Conservation (phyloP, 2,888 invertebrate genomes). For the Drosophila austrosaltans region DNA sequence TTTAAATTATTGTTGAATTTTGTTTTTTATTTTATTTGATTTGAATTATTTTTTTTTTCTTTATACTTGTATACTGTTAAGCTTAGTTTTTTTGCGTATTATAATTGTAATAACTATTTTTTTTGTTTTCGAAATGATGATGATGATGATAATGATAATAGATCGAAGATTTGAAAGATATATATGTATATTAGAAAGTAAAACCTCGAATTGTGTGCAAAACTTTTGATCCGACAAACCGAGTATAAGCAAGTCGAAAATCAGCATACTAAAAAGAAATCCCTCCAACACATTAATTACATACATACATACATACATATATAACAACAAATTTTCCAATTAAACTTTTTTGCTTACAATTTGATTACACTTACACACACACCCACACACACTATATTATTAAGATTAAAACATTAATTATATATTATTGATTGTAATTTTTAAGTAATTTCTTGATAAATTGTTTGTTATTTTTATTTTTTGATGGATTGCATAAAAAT, state of each 20-base stretch:
- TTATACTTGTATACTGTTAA: constrained; percentile 54
- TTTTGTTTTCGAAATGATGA: constrained; percentile 1
- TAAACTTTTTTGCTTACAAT: constrained; percentile 8
- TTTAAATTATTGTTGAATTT: constrained; percentile 81
- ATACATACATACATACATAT: neutral
- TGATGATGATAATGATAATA: neutral
- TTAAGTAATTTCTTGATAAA: constrained; percentile 60
- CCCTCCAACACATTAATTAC: constrained; percentile 8
- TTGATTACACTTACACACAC: constrained; percentile 19
- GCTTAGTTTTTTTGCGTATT: constrained; percentile 44
- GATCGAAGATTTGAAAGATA: neutral
- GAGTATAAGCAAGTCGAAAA: constrained; percentile 8
- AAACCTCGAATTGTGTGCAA: constrained; percentile 7
- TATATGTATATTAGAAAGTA: neutral
- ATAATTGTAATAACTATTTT: constrained; percentile 13
- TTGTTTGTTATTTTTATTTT: constrained; percentile 73
- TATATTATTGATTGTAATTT: constrained; percentile 56
- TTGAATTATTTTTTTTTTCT: constrained; percentile 41
- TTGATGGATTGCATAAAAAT: constrained; percentile 51
- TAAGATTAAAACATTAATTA: constrained; percentile 24
- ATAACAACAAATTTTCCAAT: constrained; percentile 1
- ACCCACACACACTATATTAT: constrained; percentile 14
- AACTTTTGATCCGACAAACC: neutral
- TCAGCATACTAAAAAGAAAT: constrained; percentile 4
- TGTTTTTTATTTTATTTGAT: constrained; percentile 77